A percentile compares a stretch with the other conserved stretches of the same genome.
These are phyloP conservation scores for Stenolophus ochropezus DNA, from an alignment of 2,888 invertebrate genomes.

Conservation along the genomic window DNA sequence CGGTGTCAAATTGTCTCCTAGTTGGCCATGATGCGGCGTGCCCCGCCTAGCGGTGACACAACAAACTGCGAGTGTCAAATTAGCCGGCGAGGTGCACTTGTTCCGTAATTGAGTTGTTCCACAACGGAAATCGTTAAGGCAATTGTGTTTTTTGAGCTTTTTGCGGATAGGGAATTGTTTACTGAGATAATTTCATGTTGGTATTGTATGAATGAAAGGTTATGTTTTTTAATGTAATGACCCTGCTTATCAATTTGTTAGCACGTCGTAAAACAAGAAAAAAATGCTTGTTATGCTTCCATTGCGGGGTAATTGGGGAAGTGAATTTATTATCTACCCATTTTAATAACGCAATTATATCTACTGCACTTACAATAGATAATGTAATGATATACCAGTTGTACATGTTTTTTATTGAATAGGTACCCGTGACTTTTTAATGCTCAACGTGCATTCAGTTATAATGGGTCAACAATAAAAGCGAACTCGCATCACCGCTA, in stretches of 20 bases:
- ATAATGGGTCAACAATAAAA: too few species aligned
- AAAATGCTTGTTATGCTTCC: slow-evolving; percentile 17
- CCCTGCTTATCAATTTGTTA: slow-evolving; percentile 28
- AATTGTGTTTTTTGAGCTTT: slow-evolving; percentile 39
- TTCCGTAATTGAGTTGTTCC: slow-evolving; percentile 50
- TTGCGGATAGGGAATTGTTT: slow-evolving; percentile 50
- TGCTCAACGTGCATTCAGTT: too few species aligned
- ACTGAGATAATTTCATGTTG: slow-evolving; percentile 31
- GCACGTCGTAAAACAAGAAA: slow-evolving; percentile 17
- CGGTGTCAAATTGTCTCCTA: slow-evolving; percentile 32
- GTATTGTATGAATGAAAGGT: slow-evolving; percentile 21
- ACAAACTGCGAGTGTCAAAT: slow-evolving; percentile 44
- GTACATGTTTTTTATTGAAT: too few species aligned
- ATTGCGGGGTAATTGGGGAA: slow-evolving; percentile 18
- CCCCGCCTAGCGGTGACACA: slow-evolving; percentile 24
- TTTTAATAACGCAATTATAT: slow-evolving; percentile 4
- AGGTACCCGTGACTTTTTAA: too few species aligned
- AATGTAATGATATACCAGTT: not conserved
- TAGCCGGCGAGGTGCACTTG: slow-evolving; percentile 42
- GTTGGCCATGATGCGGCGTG: not conserved
- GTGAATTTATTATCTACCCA: slow-evolving; percentile 7
- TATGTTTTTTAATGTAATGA: slow-evolving; percentile 32
- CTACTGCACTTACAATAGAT: not conserved
- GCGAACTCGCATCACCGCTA: too few species aligned
- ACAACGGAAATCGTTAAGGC: slow-evolving; percentile 53